These are phyloP conservation scores for Prosopocoilus inquinatus DNA, from an alignment of 2,888 invertebrate genomes.

Conservation along the genomic window DNA sequence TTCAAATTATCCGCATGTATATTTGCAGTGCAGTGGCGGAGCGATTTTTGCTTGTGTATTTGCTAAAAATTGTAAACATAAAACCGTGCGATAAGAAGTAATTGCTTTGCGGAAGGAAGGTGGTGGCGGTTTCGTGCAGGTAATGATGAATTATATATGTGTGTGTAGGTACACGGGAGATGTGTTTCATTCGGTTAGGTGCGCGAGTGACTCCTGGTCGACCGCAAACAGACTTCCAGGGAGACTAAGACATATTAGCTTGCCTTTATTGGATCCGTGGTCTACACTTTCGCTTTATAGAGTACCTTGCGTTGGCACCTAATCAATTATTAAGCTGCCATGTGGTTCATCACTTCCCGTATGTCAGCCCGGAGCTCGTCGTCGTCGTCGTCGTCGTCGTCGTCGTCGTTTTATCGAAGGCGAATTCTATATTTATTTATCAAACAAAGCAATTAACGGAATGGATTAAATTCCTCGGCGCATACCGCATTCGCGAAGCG, in stretches of 20 bases:
- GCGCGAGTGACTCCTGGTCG: conserved; percentile 13
- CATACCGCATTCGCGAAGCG: no score
- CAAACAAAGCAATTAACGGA: conserved; percentile 17
- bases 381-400: no score
- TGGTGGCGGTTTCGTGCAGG: no score
- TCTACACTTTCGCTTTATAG: conserved; percentile 36
- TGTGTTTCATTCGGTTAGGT: background rate
- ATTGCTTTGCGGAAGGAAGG: no score
- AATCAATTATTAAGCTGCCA: conserved; percentile 33
- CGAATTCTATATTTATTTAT: conserved; percentile 31
- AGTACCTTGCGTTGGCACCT: conserved; percentile 33
- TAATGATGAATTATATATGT: conserved; percentile 10
- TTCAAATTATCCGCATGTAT: no score
- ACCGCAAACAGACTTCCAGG: conserved; percentile 26
- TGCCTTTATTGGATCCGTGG: conserved; percentile 37
- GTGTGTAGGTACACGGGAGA: conserved; percentile 27
- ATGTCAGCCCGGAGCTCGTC: conserved; percentile 22
- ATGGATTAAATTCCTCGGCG: background rate
- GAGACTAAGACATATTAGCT: conserved; percentile 37
- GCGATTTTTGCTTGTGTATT: no score
- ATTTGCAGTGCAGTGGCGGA: no score
- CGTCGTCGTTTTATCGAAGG: background rate
- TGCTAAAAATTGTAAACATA: no score
- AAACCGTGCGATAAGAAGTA: no score
- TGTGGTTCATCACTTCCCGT: conserved; percentile 12